These are phyloP conservation scores for Hystrix cristata DNA, from an alignment of 2,113 vertebrate species.

Conservation along the genomic window DNA sequence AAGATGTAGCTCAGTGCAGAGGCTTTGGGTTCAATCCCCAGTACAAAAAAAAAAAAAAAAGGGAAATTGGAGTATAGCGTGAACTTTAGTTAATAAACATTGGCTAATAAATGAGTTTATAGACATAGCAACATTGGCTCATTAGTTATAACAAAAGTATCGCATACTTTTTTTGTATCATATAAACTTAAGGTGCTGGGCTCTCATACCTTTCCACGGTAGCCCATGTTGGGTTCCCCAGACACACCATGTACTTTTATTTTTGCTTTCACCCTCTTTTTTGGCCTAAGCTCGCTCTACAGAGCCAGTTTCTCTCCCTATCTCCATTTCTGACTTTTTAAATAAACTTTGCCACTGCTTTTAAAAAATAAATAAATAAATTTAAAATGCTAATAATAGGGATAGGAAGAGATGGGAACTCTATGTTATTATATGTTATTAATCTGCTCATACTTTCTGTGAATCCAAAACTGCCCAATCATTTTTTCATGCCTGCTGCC, in stretches of 20 bases:
- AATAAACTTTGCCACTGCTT: too few relatives aligned
- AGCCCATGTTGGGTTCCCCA: too few relatives aligned
- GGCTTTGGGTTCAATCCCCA: background rate
- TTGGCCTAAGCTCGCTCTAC: too few relatives aligned
- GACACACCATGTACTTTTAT: too few relatives aligned
- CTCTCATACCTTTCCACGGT: too few relatives aligned
- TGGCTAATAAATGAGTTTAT: background rate
- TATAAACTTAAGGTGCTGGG: too few relatives aligned
- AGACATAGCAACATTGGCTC: background rate
- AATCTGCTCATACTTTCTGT: background rate
- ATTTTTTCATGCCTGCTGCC: background rate
- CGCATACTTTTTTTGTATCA: background rate
- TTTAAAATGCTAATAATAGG: background rate
- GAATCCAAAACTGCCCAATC: background rate
- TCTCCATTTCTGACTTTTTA: too few relatives aligned
- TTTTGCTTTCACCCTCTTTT: too few relatives aligned
- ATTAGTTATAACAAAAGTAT: background rate
- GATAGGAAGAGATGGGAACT: background rate
- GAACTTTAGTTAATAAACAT: background rate
- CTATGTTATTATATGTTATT: background rate
- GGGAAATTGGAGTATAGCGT: background rate
- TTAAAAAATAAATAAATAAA: background rate
- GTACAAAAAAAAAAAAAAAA: background rate
- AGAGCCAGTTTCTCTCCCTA: too few relatives aligned
- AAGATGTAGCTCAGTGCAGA: background rate